Evolutionary conservation across 1,140 invertebrate genomes (phyloP).

Genomic region (Trichoplusia ni): DNA sequence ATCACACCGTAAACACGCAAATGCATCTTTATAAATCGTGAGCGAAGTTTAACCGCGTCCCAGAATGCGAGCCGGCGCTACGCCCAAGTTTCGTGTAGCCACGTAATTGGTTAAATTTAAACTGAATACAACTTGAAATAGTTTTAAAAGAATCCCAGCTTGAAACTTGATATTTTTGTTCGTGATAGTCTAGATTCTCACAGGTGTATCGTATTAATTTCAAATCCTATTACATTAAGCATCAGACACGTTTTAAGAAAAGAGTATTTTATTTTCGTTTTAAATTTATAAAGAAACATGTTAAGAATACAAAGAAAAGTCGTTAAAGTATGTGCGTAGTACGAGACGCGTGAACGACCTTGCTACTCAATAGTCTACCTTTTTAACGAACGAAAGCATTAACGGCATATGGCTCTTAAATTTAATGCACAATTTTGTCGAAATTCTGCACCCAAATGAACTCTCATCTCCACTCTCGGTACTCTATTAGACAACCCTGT

Average conservation of each 20-base stretch:
- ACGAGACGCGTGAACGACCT: not conserved
- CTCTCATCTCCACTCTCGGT: slow-evolving; percentile 6
- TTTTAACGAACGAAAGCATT: slow-evolving; percentile 40
- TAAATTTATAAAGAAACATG: too few species aligned
- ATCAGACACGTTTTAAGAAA: too few species aligned
- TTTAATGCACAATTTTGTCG: slow-evolving; percentile 40
- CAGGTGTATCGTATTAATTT: too few species aligned
- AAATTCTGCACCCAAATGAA: slow-evolving; percentile 38
- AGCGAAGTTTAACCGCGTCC: not conserved
- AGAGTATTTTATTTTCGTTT: too few species aligned
- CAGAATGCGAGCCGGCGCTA: not conserved
- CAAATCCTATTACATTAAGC: too few species aligned
- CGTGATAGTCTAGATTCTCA: too few species aligned
- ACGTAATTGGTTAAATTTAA: slow-evolving; percentile 2
- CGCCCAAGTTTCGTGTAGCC: not conserved
- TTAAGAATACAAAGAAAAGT: too few species aligned
- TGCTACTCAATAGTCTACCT: not conserved
- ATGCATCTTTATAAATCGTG: not conserved
- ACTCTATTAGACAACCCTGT: not conserved
- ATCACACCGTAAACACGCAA: slow-evolving; percentile 16
- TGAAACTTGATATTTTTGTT: too few species aligned
- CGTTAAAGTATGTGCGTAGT: too few species aligned
- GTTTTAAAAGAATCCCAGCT: not conserved
- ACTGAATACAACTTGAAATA: not conserved
- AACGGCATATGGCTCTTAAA: slow-evolving; percentile 34